A percentile compares a stretch with the other conserved stretches of the same genome.
Evolutionary conservation across 2,113 vertebrate species (phyloP).

Genomic region (Zosterops borbonicus): DNA sequence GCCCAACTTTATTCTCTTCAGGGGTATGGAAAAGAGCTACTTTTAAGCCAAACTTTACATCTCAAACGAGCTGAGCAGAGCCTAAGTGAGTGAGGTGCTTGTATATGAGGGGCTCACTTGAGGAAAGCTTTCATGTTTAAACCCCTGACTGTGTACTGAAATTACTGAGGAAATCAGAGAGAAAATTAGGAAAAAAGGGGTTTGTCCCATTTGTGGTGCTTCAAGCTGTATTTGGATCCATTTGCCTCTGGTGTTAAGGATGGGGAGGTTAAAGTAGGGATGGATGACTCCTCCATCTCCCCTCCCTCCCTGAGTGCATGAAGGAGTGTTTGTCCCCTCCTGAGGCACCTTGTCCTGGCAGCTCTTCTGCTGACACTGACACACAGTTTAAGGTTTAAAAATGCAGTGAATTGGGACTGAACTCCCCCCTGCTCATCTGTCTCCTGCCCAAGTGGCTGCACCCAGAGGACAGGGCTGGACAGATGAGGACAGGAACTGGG

Average conservation of each 20-base stretch:
- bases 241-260: background rate
- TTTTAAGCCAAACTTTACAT: constrained; percentile 10
- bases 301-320: background rate
- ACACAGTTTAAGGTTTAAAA: background rate
- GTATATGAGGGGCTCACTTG: background rate
- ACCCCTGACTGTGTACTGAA: background rate
- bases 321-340: background rate
- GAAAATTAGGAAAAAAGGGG: background rate
- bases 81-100: background rate
- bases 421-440: background rate
- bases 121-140: constrained; percentile 16
- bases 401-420: background rate
- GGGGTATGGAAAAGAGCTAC: constrained; percentile 29
- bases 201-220: background rate
- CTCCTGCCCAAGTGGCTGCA: background rate
- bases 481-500: background rate
- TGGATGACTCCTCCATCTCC: background rate
- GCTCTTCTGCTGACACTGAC: background rate
- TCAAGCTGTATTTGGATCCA: background rate
- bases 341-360: background rate
- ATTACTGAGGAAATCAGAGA: background rate
- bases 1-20: background rate
- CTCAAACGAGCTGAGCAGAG: constrained; percentile 31
- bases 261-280: background rate
- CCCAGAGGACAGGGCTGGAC: background rate